Evolutionary conservation across 2,797 vertebrate species (phyloP).

Genomic region (Rhyacichthys aspro): DNA sequence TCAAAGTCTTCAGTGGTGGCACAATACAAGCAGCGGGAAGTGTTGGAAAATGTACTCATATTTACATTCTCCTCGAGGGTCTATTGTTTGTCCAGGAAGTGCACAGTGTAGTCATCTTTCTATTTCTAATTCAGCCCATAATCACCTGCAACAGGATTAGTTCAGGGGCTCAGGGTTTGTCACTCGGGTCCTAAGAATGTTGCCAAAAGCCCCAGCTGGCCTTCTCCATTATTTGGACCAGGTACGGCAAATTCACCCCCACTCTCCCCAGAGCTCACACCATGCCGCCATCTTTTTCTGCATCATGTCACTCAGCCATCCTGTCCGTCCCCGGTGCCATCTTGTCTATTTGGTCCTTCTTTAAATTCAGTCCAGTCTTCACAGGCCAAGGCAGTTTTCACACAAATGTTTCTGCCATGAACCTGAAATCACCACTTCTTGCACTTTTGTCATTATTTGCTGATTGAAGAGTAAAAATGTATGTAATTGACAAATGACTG

Average conservation of each 20-base stretch:
- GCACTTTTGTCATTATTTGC: slow-evolving; percentile 43
- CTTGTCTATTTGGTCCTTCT: slow-evolving; percentile 23
- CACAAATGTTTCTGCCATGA: slow-evolving; percentile 6
- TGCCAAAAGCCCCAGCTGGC: slow-evolving; percentile 76
- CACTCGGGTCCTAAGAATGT: slow-evolving; percentile 62
- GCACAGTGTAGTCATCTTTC: slow-evolving; percentile 29
- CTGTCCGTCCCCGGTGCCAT: slow-evolving; percentile 46
- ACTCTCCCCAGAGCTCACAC: slow-evolving; percentile 38
- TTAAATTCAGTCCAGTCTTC: slow-evolving; percentile 43
- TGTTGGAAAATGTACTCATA: background rate
- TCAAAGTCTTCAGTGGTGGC: too few relatives aligned
- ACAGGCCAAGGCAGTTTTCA: slow-evolving; percentile 17
- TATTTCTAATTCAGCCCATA: slow-evolving; percentile 45
- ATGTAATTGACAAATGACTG: slow-evolving; percentile 41
- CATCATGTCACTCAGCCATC: slow-evolving; percentile 50
- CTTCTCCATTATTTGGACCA: slow-evolving; percentile 67
- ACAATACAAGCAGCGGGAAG: background rate
- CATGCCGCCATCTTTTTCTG: slow-evolving; percentile 49
- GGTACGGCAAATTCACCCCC: slow-evolving; percentile 60
- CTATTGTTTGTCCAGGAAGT: slow-evolving; percentile 9
- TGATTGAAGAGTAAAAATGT: slow-evolving; percentile 45
- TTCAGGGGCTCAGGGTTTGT: slow-evolving; percentile 63
- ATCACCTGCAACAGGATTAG: slow-evolving; percentile 73
- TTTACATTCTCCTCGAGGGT: background rate
- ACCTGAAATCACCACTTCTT: slow-evolving; percentile 20